phyloP scores from a whole-genome alignment of 2,113 vertebrate genomes.

The Halichoerus grypus region DNA sequence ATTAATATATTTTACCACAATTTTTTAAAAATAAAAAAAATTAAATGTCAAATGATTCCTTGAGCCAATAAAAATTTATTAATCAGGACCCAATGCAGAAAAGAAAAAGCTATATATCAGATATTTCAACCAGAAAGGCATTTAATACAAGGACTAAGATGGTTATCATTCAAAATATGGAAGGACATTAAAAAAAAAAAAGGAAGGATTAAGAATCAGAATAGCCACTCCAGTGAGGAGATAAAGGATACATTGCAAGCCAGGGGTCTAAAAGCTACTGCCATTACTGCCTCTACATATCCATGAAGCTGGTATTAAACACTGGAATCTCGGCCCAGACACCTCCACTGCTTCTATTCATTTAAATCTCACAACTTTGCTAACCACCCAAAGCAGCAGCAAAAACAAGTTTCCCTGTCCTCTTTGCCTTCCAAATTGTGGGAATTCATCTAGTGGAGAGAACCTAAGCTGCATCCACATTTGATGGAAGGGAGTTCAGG shows the following conservation, averaged over 20 bases:
- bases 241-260: neutral
- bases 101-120: neutral
- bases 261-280: neutral
- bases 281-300: neutral
- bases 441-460: neutral
- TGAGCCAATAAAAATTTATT: slow-evolving; percentile 16
- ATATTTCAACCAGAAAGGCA: neutral
- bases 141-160: neutral
- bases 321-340: neutral
- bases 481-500: neutral
- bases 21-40: neutral
- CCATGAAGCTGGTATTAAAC: neutral
- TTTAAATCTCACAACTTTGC: neutral
- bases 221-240: neutral
- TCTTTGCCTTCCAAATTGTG: neutral
- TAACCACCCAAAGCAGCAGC: neutral
- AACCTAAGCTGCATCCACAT: neutral
- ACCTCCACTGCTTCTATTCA: neutral
- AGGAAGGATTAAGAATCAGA: neutral
- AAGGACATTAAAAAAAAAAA: neutral
- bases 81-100: neutral
- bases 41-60: slow-evolving; percentile 1
- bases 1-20: neutral
- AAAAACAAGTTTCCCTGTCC: neutral
- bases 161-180: neutral